Evolutionary conservation across 2,797 vertebrate genomes (phyloP), one percentile per base, ranked within the genome.

Genomic region (Hafferia zeledoni): DNA sequence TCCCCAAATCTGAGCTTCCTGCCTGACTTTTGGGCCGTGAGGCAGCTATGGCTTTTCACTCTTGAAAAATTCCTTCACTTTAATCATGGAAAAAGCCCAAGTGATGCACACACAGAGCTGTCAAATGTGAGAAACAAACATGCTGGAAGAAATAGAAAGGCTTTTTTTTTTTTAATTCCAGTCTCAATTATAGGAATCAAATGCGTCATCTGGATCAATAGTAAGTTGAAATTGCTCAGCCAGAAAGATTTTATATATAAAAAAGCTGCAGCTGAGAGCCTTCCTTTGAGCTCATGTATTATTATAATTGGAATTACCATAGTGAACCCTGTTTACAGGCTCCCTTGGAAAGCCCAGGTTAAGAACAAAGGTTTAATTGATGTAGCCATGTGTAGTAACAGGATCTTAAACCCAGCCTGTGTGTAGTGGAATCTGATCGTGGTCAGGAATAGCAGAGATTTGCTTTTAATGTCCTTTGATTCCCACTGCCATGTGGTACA

Each of bases 171-270:
- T 65, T 50, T 1, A 19, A 83, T 76, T 68, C 83, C 19, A 6
- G 17, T 92, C 67, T 88, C 59, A 79, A 61, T 95, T 93, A 47
- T 41, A 87, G 94, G 77, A 84, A 78, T 90, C 77, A 15, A 33
- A 81, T 57, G 57, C 37, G 1, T 86, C 91, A 83, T 50, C 55
- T 56, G 59, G 83, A 87, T 94, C 90, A 57, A 94, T 70, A 77
- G 55, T 2, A 61, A 71, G 57, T 20, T 6, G n/a, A 44, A 86
- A 92, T 47, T 70, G 67, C 79, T 90, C 92, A 89, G 78, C 33
- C 87, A 91, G 89, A 18, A 87, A 75, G 94, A 52, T 93, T 84
- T 91, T 46, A 4, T 83, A 46, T 65, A 39, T 55, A 79, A 79
- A 81, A 89, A 61, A 64, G 80, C 91, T 83, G 80, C 81, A 89